Conservation (phyloP, 2,113 vertebrate genomes). For the Chitala chitala region DNA sequence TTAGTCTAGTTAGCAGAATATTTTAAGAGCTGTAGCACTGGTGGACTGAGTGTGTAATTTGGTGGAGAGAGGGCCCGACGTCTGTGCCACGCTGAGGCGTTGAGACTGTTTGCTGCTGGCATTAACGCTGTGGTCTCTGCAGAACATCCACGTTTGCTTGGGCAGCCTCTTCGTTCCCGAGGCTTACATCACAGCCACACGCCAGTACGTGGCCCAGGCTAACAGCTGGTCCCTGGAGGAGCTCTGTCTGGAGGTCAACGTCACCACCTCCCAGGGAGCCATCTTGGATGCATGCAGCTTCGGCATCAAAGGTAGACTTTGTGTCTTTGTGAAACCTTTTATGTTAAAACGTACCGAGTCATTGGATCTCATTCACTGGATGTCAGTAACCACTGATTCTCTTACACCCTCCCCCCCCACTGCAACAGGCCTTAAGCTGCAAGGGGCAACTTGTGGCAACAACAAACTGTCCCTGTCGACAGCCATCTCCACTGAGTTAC, state of each 20-base stretch:
- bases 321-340: neutral
- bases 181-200: constrained; percentile 94
- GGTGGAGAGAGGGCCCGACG: neutral
- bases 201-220: constrained; percentile 93
- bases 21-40: neutral
- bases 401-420: neutral
- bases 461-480: constrained; percentile 91
- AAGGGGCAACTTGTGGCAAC: constrained; percentile 86
- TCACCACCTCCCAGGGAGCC: constrained; percentile 77
- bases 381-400: neutral
- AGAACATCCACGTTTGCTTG: constrained; percentile 94
- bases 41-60: neutral
- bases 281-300: constrained; percentile 93
- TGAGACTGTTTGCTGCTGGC: neutral
- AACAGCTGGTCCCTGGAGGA: constrained; percentile 99
- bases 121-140: constrained; percentile 2
- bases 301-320: constrained; percentile 81
- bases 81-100: neutral
- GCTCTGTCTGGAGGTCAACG: constrained; percentile 88
- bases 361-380: neutral
- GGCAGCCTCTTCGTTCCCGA: constrained; percentile 93
- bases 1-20: too few species aligned
- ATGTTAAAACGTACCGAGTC: neutral
- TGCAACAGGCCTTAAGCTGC: constrained; percentile 79
- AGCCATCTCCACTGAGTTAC: constrained; percentile 86